A percentile compares a stretch with the other conserved stretches of the same genome.
These are phyloP conservation scores for Magallana nippona DNA, from an alignment of 2,888 invertebrate genomes.

Conservation along the genomic window DNA sequence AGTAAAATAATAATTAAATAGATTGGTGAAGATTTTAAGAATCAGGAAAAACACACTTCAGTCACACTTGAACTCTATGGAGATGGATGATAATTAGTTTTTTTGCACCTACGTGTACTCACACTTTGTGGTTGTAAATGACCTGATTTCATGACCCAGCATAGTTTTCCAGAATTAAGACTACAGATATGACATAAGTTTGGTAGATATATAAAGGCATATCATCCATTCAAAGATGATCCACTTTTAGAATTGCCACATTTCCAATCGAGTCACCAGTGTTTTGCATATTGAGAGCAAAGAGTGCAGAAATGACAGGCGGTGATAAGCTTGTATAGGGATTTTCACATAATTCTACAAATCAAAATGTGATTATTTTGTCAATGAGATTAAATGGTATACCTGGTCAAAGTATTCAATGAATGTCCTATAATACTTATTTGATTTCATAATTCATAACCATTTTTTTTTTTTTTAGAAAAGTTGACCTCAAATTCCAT, in stretches of 20 bases:
- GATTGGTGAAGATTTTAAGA: slow-evolving; percentile 5
- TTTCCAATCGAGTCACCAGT: too few relatives aligned
- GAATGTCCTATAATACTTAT: too few relatives aligned
- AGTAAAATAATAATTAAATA: neutral
- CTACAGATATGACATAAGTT: neutral
- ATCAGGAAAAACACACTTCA: slow-evolving; percentile 23
- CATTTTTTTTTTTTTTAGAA: too few relatives aligned
- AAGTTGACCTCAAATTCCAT: too few relatives aligned
- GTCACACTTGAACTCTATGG: neutral
- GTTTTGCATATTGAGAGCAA: neutral
- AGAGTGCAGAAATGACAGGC: slow-evolving; percentile 16
- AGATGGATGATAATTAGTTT: slow-evolving; percentile 30
- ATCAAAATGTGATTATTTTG: neutral
- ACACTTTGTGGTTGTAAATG: slow-evolving; percentile 15
- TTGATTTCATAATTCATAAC: too few relatives aligned
- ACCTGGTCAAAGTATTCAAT: neutral
- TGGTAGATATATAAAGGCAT: neutral
- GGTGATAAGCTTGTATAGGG: neutral
- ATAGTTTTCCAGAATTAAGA: neutral
- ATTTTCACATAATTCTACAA: neutral
- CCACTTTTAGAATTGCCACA: neutral
- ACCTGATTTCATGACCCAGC: slow-evolving; percentile 12
- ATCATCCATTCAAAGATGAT: slow-evolving; percentile 21
- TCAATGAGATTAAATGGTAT: neutral
- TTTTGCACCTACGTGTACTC: slow-evolving; percentile 24